These are phyloP conservation scores for Caenorhabditis sp. DNA, from an alignment of 2,888 invertebrate species.

Conservation along the genomic window DNA sequence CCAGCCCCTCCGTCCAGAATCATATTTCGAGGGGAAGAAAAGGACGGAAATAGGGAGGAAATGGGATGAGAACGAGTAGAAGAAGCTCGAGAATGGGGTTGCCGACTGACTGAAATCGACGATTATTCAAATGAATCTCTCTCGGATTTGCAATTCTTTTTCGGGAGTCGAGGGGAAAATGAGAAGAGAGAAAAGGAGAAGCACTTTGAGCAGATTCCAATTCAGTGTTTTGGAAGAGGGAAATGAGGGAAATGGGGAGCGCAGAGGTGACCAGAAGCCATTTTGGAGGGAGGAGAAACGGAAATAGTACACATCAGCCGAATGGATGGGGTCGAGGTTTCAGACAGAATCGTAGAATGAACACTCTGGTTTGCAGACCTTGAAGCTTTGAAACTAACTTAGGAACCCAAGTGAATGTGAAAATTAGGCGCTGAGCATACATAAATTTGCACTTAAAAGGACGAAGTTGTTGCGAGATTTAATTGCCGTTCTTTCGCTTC, in stretches of 20 bases:
- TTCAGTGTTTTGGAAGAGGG: too few species aligned
- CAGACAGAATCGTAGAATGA: too few species aligned
- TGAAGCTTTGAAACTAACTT: too few species aligned
- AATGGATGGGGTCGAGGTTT: too few species aligned
- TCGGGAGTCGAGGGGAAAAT: neutral
- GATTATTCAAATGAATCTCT: constrained; percentile 58
- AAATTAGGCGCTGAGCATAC: too few species aligned
- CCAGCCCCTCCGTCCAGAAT: constrained; percentile 41
- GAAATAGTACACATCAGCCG: too few species aligned
- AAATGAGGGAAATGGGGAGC: too few species aligned
- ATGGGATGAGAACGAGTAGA: constrained; percentile 38
- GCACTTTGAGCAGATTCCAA: neutral
- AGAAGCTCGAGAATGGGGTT: neutral
- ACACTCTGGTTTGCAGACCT: too few species aligned
- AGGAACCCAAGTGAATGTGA: too few species aligned
- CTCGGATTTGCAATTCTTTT: constrained; percentile 17
- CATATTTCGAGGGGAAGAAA: constrained; percentile 46
- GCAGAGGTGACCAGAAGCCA: too few species aligned
- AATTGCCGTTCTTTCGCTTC: constrained; percentile 38
- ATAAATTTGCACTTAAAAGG: constrained; percentile 17
- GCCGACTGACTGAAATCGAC: constrained; percentile 10
- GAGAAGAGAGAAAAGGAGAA: neutral
- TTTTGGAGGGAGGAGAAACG: too few species aligned
- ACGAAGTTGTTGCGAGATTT: too few species aligned
- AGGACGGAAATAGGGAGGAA: constrained; percentile 50